Evolutionary conservation across 2,888 invertebrate species (phyloP).

Genomic region (Catocala sponsa): DNA sequence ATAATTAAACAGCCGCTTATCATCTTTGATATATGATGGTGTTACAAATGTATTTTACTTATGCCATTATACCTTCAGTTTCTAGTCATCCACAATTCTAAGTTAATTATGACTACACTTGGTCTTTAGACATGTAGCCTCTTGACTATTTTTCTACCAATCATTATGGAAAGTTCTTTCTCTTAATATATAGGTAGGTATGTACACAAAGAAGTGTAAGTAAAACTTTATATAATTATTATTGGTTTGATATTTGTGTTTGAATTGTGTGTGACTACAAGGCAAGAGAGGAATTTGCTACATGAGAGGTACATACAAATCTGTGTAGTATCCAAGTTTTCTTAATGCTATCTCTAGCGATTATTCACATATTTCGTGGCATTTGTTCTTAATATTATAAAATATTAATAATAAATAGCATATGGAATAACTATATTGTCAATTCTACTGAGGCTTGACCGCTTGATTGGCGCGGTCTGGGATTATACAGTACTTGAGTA

Average conservation of each 20-base stretch:
- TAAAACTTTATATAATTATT: background rate
- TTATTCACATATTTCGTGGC: slow-evolving; percentile 70
- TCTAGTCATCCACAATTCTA: slow-evolving; percentile 11
- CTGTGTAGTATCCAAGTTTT: slow-evolving; percentile 26
- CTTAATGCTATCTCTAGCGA: slow-evolving; percentile 65
- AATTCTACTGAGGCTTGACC: slow-evolving; percentile 78
- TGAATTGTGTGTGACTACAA: slow-evolving; percentile 14
- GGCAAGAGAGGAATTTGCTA: slow-evolving; percentile 18
- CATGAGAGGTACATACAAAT: slow-evolving; percentile 30
- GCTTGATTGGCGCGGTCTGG: slow-evolving; percentile 55
- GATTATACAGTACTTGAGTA: slow-evolving; percentile 61
- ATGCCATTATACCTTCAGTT: slow-evolving; percentile 1
- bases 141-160: slow-evolving; percentile 3
- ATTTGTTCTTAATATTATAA: slow-evolving; percentile 72
- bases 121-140: slow-evolving; percentile 12
- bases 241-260: slow-evolving; percentile 5
- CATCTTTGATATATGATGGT: background rate
- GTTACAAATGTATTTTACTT: slow-evolving; percentile 1
- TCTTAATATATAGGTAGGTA: slow-evolving; percentile 3
- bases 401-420: slow-evolving; percentile 71
- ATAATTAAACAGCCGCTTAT: slow-evolving; percentile 1
- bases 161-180: slow-evolving; percentile 1
- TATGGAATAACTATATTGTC: slow-evolving; percentile 83
- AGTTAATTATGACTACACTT: slow-evolving; percentile 11
- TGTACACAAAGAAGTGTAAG: background rate